These are phyloP conservation scores for Bovichtus diacanthus DNA, from an alignment of 2,797 vertebrate species.

Conservation along the genomic window DNA sequence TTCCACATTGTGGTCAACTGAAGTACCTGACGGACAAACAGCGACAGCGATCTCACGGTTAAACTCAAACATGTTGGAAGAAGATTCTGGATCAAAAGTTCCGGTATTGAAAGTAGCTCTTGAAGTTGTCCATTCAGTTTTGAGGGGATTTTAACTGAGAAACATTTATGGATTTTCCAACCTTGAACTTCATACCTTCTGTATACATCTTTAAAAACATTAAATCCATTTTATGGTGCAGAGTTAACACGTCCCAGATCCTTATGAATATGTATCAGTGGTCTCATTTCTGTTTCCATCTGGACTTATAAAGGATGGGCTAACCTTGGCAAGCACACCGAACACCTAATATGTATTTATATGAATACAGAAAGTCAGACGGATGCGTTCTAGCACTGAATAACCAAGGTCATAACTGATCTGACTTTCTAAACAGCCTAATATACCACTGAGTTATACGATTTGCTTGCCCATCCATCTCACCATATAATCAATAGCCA, in stretches of 20 bases:
- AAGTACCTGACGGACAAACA: slow-evolving; percentile 1
- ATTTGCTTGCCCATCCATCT: slow-evolving; percentile 42
- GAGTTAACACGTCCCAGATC: background rate
- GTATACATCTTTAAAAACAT: background rate
- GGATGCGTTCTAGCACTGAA: slow-evolving; percentile 7
- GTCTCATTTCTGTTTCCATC: slow-evolving; percentile 11
- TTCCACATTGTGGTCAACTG: background rate
- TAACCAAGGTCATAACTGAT: slow-evolving; percentile 37
- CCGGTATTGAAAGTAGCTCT: too few species aligned
- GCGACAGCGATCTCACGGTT: background rate
- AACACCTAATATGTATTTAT: slow-evolving; percentile 7
- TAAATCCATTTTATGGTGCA: background rate
- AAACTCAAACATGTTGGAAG: background rate
- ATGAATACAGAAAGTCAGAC: slow-evolving; percentile 14
- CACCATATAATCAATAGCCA: slow-evolving; percentile 52
- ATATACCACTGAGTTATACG: slow-evolving; percentile 38
- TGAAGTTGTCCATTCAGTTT: background rate
- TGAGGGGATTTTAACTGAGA: background rate
- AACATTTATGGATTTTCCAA: background rate
- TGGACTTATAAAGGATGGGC: background rate
- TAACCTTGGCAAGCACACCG: slow-evolving; percentile 24
- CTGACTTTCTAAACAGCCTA: slow-evolving; percentile 31
- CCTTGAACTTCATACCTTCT: background rate
- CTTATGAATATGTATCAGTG: slow-evolving; percentile 13
- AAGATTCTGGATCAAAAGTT: background rate